These are phyloP conservation scores for Sitta europaea DNA, from an alignment of 2,113 vertebrate genomes.

Conservation along the genomic window DNA sequence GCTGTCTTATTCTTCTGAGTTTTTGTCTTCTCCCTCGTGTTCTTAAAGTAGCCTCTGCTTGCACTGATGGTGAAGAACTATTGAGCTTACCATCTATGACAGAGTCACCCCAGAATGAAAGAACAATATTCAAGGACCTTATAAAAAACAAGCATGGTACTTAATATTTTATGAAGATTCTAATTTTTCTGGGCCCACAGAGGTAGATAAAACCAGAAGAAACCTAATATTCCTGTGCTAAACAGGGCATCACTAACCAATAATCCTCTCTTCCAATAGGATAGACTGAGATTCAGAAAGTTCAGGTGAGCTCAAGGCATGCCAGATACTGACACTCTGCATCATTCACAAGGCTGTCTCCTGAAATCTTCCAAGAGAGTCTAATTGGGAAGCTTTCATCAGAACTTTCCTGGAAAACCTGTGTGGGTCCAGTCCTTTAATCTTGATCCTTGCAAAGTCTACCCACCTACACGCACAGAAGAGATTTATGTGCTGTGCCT, in stretches of 20 bases:
- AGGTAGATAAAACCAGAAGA: neutral
- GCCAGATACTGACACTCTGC: neutral
- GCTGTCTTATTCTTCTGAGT: neutral
- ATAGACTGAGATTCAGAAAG: neutral
- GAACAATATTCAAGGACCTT: neutral
- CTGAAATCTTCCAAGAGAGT: neutral
- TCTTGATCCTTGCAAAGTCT: neutral
- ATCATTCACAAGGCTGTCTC: neutral
- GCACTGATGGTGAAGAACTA: neutral
- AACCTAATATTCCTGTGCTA: accelerated
- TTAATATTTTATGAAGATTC: neutral
- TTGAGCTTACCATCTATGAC: neutral
- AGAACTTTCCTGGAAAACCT: neutral
- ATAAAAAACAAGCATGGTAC: neutral
- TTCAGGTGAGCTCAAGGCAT: neutral
- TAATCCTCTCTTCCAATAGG: neutral
- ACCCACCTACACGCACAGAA: neutral
- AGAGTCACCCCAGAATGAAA: neutral
- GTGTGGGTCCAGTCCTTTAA: neutral
- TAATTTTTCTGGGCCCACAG: neutral
- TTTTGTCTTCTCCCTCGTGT: neutral
- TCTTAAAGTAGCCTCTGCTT: neutral
- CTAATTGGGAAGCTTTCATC: neutral
- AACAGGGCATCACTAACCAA: neutral
- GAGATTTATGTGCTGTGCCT: neutral